Conservation (phyloP, 92 coral and sea anemone genomes). For the Plumapathes pennacea region DNA sequence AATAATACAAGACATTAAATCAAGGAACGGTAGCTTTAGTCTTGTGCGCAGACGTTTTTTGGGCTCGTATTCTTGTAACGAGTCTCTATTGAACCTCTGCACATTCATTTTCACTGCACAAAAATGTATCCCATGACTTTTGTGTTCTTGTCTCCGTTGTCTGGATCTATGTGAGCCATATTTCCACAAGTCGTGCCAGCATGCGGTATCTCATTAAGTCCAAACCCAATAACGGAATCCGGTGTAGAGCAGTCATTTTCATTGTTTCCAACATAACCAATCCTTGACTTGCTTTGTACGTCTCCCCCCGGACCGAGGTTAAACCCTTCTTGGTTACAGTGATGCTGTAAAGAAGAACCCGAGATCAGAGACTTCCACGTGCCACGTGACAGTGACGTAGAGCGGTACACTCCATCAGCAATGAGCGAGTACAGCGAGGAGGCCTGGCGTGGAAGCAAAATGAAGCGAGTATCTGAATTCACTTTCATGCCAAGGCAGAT, state of each 20-base stretch:
- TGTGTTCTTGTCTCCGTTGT: too few relatives aligned
- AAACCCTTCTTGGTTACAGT: conserved; percentile 2
- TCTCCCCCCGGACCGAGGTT: too few relatives aligned
- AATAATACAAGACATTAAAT: too few relatives aligned
- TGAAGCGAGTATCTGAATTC: background rate
- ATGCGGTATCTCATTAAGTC: too few relatives aligned
- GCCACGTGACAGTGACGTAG: conserved; percentile 17
- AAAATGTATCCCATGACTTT: too few relatives aligned
- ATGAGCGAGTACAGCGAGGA: conserved; percentile 21
- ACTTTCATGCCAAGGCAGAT: conserved; percentile 24
- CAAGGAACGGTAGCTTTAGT: too few relatives aligned
- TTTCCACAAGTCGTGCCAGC: too few relatives aligned
- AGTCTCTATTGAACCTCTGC: too few relatives aligned
- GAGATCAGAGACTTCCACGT: conserved; percentile 19
- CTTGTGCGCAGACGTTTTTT: too few relatives aligned
- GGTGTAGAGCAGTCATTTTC: background rate
- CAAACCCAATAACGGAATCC: conserved; percentile 2
- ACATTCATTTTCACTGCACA: too few relatives aligned
- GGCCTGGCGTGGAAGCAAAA: background rate
- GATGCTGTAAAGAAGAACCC: background rate
- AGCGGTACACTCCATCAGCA: conserved; percentile 11
- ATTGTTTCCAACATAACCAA: conserved; percentile 7
- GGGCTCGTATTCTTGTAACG: too few relatives aligned
- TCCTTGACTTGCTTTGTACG: background rate
- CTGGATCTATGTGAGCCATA: too few relatives aligned